These are phyloP conservation scores for Pseudoips prasinana DNA, from an alignment of 2,888 invertebrate species.

Conservation along the genomic window DNA sequence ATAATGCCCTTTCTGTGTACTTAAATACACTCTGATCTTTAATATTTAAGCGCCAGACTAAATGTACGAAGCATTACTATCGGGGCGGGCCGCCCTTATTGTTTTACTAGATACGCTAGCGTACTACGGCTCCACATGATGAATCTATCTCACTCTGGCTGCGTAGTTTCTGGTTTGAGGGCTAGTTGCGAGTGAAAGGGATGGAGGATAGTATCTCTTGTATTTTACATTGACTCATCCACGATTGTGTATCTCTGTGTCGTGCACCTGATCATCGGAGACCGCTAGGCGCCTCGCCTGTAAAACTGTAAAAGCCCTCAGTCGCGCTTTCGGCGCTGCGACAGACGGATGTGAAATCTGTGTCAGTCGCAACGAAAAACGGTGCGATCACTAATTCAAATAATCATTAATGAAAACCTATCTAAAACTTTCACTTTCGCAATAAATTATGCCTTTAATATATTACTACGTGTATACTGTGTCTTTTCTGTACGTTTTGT, in stretches of 20 bases:
- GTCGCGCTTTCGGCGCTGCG: slow-evolving; percentile 63
- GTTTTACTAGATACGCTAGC: slow-evolving; percentile 23
- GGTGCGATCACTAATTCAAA: slow-evolving; percentile 43
- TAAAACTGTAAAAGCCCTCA: slow-evolving; percentile 33
- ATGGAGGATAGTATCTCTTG: slow-evolving; percentile 23
- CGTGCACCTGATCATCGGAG: slow-evolving; percentile 54
- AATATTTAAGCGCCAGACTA: slow-evolving; percentile 27
- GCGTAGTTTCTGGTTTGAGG: neutral
- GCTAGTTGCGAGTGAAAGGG: slow-evolving; percentile 24
- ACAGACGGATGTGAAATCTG: slow-evolving; percentile 29
- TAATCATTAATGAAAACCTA: slow-evolving; percentile 62
- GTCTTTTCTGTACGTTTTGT: slow-evolving; percentile 25
- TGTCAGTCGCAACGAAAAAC: slow-evolving; percentile 27
- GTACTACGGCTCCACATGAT: slow-evolving; percentile 9
- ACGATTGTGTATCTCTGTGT: slow-evolving; percentile 32
- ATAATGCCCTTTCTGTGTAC: slow-evolving; percentile 22
- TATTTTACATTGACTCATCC: slow-evolving; percentile 32
- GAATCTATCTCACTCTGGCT: slow-evolving; percentile 13
- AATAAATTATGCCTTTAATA: slow-evolving; percentile 44
- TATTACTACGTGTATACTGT: slow-evolving; percentile 31
- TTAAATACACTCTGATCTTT: slow-evolving; percentile 24
- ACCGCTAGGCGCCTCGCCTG: slow-evolving; percentile 61
- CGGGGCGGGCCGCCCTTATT: slow-evolving; percentile 14
- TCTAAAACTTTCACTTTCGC: slow-evolving; percentile 30
- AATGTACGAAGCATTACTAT: slow-evolving; percentile 7